A percentile compares a stretch with the other conserved stretches of the same genome.
phyloP scores from a whole-genome alignment of 2,888 invertebrate genomes.

The Eremobia ochroleuca region DNA sequence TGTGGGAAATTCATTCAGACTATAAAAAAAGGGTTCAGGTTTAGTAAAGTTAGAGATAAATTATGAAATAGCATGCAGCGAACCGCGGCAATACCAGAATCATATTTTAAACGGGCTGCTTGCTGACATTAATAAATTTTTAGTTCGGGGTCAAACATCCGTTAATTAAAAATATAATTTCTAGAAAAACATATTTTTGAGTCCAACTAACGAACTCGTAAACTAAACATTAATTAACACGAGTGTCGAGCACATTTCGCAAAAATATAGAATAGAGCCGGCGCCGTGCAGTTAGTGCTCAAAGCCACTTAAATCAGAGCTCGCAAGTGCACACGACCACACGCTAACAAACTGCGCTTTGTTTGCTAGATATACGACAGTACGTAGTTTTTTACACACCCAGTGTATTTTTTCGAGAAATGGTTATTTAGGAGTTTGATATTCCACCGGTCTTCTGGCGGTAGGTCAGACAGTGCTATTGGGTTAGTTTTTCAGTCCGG shows the following conservation, averaged over 20 bases:
- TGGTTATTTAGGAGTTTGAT: neutral
- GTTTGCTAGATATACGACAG: constrained; percentile 43
- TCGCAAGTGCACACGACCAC: constrained; percentile 37
- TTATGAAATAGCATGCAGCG: neutral
- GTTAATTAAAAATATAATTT: neutral
- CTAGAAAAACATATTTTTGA: constrained; percentile 15
- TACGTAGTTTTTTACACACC: constrained; percentile 17
- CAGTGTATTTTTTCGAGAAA: constrained; percentile 13
- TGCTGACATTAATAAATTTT: neutral
- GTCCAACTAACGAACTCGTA: constrained; percentile 14
- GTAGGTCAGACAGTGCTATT: neutral
- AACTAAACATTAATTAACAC: constrained; percentile 57
- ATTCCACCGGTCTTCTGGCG: neutral
- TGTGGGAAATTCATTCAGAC: neutral
- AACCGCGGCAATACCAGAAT: neutral
- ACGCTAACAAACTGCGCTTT: constrained; percentile 52
- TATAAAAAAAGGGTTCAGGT: neutral
- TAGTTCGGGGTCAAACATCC: neutral
- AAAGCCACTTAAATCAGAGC: constrained; percentile 55
- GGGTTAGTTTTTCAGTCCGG: neutral
- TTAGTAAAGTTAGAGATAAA: neutral
- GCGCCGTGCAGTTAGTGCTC: constrained; percentile 42
- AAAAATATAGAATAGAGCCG: constrained; percentile 48
- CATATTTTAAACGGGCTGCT: neutral
- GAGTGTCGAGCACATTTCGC: constrained; percentile 36